Percentiles rank a stretch among this genome's conserved stretches.
These are phyloP conservation scores for Euura saliciscinereae DNA, from an alignment of 1,140 invertebrate genomes.

Conservation along the genomic window DNA sequence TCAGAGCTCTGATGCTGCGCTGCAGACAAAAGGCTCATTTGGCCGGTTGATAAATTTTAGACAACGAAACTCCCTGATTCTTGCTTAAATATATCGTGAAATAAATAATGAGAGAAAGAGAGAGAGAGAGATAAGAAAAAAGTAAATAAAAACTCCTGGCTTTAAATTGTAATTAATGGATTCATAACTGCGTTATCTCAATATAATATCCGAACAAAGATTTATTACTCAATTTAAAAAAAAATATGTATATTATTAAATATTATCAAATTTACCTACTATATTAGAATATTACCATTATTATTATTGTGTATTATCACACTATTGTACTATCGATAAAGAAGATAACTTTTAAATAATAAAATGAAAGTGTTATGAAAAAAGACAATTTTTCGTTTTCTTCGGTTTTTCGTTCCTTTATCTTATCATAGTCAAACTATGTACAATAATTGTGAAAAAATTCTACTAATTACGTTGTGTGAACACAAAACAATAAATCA, in stretches of 20 bases:
- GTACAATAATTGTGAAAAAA: too few relatives aligned
- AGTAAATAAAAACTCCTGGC: neutral
- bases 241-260: neutral
- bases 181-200: neutral
- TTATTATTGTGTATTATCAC: too few relatives aligned
- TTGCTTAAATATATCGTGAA: neutral
- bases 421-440: too few relatives aligned
- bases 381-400: too few relatives aligned
- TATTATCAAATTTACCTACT: neutral
- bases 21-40: constrained; percentile 95
- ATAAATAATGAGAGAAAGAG: neutral
- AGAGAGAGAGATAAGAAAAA: too few relatives aligned
- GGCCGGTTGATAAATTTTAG: constrained; percentile 59
- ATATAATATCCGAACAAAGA: neutral
- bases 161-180: neutral
- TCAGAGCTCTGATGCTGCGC: constrained; percentile 94
- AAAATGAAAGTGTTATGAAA: neutral
- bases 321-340: too few relatives aligned
- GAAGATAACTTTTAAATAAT: neutral
- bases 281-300: too few relatives aligned
- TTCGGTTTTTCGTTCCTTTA: too few relatives aligned
- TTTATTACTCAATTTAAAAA: neutral
- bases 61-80: too few relatives aligned
- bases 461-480: too few relatives aligned
- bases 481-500: too few relatives aligned